Base-by-base conservation (phyloP, 2,888 invertebrate genomes). In the Athalia cordata region DNA sequence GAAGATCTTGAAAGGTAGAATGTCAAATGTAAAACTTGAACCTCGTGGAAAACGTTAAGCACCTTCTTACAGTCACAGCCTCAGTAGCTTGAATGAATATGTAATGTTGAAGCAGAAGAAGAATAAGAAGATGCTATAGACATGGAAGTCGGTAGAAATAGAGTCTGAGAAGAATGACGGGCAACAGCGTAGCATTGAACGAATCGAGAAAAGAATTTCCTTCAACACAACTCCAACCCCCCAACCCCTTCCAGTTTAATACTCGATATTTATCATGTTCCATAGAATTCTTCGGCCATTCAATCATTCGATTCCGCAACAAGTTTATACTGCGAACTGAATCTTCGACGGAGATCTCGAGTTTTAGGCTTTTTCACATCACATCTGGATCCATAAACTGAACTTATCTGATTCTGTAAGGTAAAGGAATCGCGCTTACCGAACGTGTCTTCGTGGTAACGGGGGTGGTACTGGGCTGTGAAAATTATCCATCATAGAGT, bases 401-500 rank as follows among this genome's bases (percentile, higher is more conserved):
- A 11, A 59, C 59, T 5, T 5, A 59, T 13, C 47, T 11, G 49
- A 66, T 7, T 29, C 3, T 9, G 15, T n/a, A 11, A 8, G 11
- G 49, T 49, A 49, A 66, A 66, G 49, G 15, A 45, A 43, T 68
- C 55, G 43, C 29, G 7, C 68, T 90, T 85, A 90, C 90, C 90
- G 87, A 78, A 88, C 89, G 80, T 89, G 90, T 50, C 90, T 86
- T 79, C 90, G 83, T n/a, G 89, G 90, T 57, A 90, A 81, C 68
- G 89, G 89, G 29, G 90, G 89, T 45, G 90, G 90, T 50, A 89
- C 88, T n/a, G 89, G 89, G 78, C 85, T 89, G 83, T 89, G 89
- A 84, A 88, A 89, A 83, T 88, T 89, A 83, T 90, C 89, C 90
- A 90, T 90, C 87, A 89, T 88, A 77, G 89, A 87, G 82, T 90